These are phyloP conservation scores for Aldrovandia affinis DNA, from an alignment of 2,797 vertebrate genomes.

Conservation along the genomic window DNA sequence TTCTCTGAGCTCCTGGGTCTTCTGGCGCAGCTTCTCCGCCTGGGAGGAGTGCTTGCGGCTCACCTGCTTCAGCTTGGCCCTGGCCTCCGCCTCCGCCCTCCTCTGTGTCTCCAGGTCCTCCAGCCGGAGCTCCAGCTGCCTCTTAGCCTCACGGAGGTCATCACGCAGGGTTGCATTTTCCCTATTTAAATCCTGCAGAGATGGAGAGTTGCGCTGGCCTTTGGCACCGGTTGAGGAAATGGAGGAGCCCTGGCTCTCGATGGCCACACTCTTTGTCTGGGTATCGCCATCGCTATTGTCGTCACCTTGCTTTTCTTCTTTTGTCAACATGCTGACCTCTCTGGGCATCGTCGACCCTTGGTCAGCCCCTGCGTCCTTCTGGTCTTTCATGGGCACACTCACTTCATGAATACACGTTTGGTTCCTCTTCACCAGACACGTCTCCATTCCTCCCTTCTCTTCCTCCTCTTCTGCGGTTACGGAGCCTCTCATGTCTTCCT, in stretches of 20 bases:
- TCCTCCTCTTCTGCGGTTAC: slow-evolving; percentile 30
- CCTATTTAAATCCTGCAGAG: slow-evolving; percentile 56
- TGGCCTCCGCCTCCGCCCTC: slow-evolving; percentile 69
- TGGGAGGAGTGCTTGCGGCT: slow-evolving; percentile 69
- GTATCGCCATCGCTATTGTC: slow-evolving; percentile 31
- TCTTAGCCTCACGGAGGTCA: slow-evolving; percentile 67
- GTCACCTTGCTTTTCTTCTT: neutral
- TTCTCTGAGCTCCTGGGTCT: slow-evolving; percentile 62
- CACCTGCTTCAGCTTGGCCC: slow-evolving; percentile 75
- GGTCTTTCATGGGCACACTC: neutral
- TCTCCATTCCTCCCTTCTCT: slow-evolving; percentile 32
- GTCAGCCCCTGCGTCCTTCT: neutral
- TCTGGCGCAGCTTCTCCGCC: slow-evolving; percentile 55
- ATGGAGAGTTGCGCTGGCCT: neutral
- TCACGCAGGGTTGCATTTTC: slow-evolving; percentile 67
- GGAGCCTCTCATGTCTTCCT: slow-evolving; percentile 29
- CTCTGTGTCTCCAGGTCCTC: slow-evolving; percentile 76
- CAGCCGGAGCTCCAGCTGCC: slow-evolving; percentile 72
- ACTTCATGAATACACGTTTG: neutral
- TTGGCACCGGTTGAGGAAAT: neutral
- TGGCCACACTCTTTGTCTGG: slow-evolving; percentile 5
- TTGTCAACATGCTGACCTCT: neutral
- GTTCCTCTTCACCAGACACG: neutral
- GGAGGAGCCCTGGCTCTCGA: slow-evolving; percentile 10
- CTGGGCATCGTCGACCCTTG: neutral